Conservation (phyloP, 1,140 invertebrate genomes). For the Drosophila dunni region DNA sequence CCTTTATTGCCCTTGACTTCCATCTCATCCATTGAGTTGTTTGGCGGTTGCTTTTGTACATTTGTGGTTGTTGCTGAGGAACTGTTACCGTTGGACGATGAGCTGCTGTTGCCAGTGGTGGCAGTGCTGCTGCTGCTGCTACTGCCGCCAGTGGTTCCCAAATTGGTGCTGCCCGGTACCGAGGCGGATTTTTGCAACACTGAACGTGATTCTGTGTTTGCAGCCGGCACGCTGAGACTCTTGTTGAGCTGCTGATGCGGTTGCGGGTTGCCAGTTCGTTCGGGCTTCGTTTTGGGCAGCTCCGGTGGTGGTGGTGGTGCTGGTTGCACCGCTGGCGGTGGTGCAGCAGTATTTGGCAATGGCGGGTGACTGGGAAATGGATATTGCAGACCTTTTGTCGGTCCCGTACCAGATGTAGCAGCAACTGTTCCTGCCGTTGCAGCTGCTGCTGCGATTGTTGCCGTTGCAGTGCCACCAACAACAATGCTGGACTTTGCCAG, state of each 20-base stretch:
- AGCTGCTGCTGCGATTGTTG: slow-evolving; percentile 39
- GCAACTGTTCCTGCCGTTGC: slow-evolving; percentile 20
- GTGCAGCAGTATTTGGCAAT: slow-evolving; percentile 85
- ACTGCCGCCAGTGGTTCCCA: slow-evolving; percentile 68
- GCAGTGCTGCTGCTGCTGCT: slow-evolving; percentile 8
- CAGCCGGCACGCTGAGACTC: slow-evolving; percentile 73
- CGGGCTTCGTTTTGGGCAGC: slow-evolving; percentile 27
- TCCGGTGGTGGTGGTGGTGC: slow-evolving; percentile 70
- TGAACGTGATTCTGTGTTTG: slow-evolving; percentile 37
- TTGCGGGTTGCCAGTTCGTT: background rate
- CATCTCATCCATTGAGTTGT: slow-evolving; percentile 51
- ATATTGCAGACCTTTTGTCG: slow-evolving; percentile 89
- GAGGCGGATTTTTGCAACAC: slow-evolving; percentile 83
- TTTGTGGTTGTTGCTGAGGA: slow-evolving; percentile 70
- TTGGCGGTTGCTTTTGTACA: slow-evolving; percentile 67
- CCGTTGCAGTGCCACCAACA: slow-evolving; percentile 2
- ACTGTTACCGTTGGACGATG: slow-evolving; percentile 76
- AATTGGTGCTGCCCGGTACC: slow-evolving; percentile 85
- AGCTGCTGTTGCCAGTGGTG: slow-evolving; percentile 17
- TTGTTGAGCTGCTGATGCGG: slow-evolving; percentile 54
- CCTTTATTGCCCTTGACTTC: slow-evolving; percentile 55
- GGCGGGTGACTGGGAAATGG: slow-evolving; percentile 92
- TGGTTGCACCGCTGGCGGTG: slow-evolving; percentile 68
- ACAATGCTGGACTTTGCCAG: slow-evolving; percentile 27
- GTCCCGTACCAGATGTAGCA: slow-evolving; percentile 30